A percentile compares a stretch with the other conserved stretches of the same genome.
These are phyloP conservation scores for Seira musarum DNA, from an alignment of 2,888 invertebrate genomes.

Conservation along the genomic window DNA sequence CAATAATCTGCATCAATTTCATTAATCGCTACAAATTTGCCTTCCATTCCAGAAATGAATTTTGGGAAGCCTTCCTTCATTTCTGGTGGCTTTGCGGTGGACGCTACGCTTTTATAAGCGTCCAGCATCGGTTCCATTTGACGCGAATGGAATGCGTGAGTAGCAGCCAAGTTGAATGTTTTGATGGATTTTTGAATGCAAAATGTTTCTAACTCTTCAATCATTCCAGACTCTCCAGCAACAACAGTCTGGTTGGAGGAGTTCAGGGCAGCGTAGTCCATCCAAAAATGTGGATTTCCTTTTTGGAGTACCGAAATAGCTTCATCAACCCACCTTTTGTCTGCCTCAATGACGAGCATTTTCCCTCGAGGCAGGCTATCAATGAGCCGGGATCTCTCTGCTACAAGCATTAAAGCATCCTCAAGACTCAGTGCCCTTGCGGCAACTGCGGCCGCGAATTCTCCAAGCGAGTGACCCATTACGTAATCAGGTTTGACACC, in stretches of 20 bases:
- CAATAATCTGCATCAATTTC: conserved; percentile 49
- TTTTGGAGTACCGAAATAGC: conserved; percentile 3
- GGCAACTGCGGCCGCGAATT: too few species aligned
- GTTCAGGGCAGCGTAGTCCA: too few species aligned
- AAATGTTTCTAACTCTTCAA: conserved; percentile 11
- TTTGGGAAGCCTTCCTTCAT: not conserved
- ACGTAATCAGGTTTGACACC: too few species aligned
- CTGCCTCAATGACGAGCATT: conserved; percentile 60
- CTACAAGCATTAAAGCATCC: conserved; percentile 57
- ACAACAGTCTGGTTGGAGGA: conserved; percentile 58
- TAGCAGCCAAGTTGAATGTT: conserved; percentile 34
- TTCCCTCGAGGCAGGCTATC: conserved; percentile 55
- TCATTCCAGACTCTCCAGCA: conserved; percentile 32
- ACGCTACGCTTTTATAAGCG: conserved; percentile 25
- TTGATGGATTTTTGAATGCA: conserved; percentile 21
- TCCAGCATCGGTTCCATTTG: conserved; percentile 59
- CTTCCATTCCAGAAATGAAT: conserved; percentile 55
- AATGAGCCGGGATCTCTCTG: conserved; percentile 58
- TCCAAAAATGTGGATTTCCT: not conserved
- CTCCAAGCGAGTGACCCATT: too few species aligned
- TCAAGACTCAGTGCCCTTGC: too few species aligned
- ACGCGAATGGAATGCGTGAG: conserved; percentile 55
- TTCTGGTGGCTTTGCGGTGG: not conserved
- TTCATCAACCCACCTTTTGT: conserved; percentile 17
- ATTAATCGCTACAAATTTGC: conserved; percentile 24